Conservation (phyloP, 30 jellyfish, hydroid and myxozoan species). For the Phacellophora camtschatica region DNA sequence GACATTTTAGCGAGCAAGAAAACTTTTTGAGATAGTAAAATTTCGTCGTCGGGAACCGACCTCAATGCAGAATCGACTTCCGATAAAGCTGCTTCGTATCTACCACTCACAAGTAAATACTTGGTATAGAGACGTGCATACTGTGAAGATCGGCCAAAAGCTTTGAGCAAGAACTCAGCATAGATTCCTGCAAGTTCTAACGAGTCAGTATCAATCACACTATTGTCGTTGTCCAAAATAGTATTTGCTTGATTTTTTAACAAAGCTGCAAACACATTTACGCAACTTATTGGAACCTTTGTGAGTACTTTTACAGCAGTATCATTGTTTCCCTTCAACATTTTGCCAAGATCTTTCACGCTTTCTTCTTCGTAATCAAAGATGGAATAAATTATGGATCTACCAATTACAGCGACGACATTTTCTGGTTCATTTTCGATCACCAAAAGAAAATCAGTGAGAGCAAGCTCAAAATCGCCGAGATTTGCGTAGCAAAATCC, state of each 20-base stretch:
- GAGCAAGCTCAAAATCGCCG: slow-evolving; percentile 67
- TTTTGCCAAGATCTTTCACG: slow-evolving; percentile 17
- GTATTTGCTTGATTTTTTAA: slow-evolving; percentile 26
- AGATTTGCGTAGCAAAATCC: slow-evolving; percentile 76
- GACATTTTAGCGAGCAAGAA: slow-evolving; percentile 21
- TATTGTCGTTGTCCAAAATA: background rate
- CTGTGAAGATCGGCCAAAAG: slow-evolving; percentile 12
- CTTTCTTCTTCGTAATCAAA: slow-evolving; percentile 61
- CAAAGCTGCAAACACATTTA: slow-evolving; percentile 17
- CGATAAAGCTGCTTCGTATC: slow-evolving; percentile 28
- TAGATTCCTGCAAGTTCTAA: slow-evolving; percentile 6
- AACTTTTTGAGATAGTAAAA: slow-evolving; percentile 31
- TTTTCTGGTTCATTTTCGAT: slow-evolving; percentile 46
- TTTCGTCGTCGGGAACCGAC: background rate
- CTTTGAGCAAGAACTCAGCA: slow-evolving; percentile 24
- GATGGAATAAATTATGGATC: slow-evolving; percentile 70
- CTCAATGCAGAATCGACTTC: slow-evolving; percentile 31
- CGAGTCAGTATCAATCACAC: background rate
- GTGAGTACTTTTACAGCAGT: slow-evolving; percentile 38
- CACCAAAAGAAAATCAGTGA: slow-evolving; percentile 57
- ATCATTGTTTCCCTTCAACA: slow-evolving; percentile 41
- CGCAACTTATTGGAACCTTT: slow-evolving; percentile 68
- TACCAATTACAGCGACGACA: slow-evolving; percentile 70
- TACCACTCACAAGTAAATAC: slow-evolving; percentile 29
- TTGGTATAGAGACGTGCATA: slow-evolving; percentile 12